These are phyloP conservation scores for Hucho hucho DNA, from an alignment of 2,113 vertebrate genomes.

Conservation along the genomic window DNA sequence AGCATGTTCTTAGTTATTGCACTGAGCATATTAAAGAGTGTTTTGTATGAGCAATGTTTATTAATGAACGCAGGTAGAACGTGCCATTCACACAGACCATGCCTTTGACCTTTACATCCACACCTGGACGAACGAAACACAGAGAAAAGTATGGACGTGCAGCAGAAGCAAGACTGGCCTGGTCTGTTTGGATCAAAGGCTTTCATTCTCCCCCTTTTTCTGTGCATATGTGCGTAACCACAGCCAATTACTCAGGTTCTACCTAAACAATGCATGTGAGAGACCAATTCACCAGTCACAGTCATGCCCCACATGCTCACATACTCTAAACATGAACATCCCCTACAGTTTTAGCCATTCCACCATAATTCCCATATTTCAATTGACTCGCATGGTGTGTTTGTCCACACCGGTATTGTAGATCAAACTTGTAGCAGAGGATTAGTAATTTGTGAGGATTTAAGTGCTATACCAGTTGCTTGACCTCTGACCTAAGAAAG, in stretches of 20 bases:
- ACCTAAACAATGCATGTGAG: not conserved
- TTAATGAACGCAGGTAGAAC: constrained; percentile 32
- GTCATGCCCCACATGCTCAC: not conserved
- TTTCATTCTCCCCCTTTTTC: constrained; percentile 2
- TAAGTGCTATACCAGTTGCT: constrained; percentile 15
- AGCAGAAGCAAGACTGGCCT: constrained; percentile 18
- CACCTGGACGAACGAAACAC: constrained; percentile 62
- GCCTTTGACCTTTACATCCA: constrained; percentile 43
- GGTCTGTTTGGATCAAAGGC: constrained; percentile 43
- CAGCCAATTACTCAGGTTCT: constrained; percentile 7
- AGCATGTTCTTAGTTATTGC: not conserved
- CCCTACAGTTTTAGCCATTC: too few relatives aligned
- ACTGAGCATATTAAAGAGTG: constrained; percentile 19
- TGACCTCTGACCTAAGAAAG: constrained; percentile 23
- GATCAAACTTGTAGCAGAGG: not conserved
- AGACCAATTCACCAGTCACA: not conserved
- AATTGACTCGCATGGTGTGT: not conserved
- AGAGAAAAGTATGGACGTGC: constrained; percentile 39
- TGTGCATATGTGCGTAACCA: not conserved
- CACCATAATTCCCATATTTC: not conserved
- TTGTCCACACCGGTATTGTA: not conserved
- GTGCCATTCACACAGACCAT: constrained; percentile 25
- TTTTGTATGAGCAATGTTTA: constrained; percentile 23
- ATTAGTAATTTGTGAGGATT: not conserved
- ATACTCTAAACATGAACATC: not conserved